Conservation (phyloP, 2,888 invertebrate genomes). For the Syritta pipiens region DNA sequence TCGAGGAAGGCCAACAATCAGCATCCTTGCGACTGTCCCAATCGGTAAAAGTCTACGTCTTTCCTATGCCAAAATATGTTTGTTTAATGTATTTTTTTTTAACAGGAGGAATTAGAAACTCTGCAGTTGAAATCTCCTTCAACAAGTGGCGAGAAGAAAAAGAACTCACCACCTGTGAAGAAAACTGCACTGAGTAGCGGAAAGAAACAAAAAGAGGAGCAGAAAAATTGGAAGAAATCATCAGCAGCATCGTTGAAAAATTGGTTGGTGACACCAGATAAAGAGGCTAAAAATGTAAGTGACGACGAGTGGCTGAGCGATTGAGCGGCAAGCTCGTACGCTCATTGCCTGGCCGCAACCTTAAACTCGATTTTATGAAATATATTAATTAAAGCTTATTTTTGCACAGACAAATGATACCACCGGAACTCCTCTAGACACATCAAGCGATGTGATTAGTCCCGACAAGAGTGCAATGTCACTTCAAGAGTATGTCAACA, state of each 20-base stretch:
- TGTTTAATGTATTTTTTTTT: background rate
- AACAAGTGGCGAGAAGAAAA: background rate
- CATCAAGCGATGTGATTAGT: too few species aligned
- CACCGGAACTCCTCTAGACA: too few species aligned
- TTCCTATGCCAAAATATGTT: background rate
- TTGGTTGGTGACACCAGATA: constrained; percentile 25
- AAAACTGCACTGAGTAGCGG: constrained; percentile 5
- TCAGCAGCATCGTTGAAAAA: constrained; percentile 29
- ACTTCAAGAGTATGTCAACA: too few species aligned
- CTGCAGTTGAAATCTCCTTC: background rate
- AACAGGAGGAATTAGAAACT: constrained; percentile 20
- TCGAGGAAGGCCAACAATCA: constrained; percentile 49
- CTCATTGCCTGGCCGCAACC: too few species aligned
- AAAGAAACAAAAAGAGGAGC: constrained; percentile 11
- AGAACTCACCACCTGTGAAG: background rate
- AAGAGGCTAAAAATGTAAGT: background rate
- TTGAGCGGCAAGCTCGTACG: too few species aligned
- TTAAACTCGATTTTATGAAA: too few species aligned
- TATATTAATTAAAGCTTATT: too few species aligned
- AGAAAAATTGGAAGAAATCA: constrained; percentile 33
- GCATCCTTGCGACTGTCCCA: constrained; percentile 52
- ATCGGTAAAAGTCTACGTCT: constrained; percentile 32
- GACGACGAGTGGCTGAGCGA: too few species aligned
- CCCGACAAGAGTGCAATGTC: too few species aligned
- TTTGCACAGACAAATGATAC: too few species aligned